Conservation (phyloP, 2,797 vertebrate genomes). For the Sebastes minor region DNA sequence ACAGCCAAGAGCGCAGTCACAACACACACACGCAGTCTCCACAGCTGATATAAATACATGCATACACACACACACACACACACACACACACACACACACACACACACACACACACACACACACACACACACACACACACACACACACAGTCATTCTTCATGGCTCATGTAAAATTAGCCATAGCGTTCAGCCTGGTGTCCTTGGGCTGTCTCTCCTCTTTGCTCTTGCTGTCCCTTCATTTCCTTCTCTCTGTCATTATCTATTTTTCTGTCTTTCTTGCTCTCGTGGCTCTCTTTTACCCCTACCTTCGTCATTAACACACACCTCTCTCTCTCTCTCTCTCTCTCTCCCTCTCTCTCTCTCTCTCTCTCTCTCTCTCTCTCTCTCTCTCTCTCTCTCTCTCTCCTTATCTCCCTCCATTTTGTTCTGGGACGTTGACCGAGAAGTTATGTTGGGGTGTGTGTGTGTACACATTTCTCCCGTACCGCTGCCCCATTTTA, state of each 20-base stretch:
- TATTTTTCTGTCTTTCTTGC: background rate
- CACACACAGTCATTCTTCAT: constrained; percentile 32
- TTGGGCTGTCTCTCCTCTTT: constrained; percentile 38
- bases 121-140: background rate
- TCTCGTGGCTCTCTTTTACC: background rate
- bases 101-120: constrained; percentile 9
- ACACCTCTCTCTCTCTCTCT: background rate
- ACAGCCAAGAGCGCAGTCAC: constrained; percentile 33
- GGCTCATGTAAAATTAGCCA: constrained; percentile 64
- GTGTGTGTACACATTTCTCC: constrained; percentile 7
- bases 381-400: too few relatives aligned
- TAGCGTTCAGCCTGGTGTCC: constrained; percentile 46
- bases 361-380: too few relatives aligned
- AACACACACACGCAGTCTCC: background rate
- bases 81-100: background rate
- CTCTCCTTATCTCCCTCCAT: constrained; percentile 43
- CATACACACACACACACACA: constrained; percentile 37
- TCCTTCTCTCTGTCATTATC: background rate
- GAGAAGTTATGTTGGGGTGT: constrained; percentile 20
- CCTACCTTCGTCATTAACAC: background rate
- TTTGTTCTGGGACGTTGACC: constrained; percentile 51
- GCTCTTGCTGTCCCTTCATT: background rate
- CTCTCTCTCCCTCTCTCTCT: background rate
- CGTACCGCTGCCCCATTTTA: background rate
- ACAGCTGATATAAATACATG: background rate